These are phyloP conservation scores for Mastigias papua DNA, from an alignment of 30 jellyfish, hydroid and myxozoan species.

Conservation along the genomic window DNA sequence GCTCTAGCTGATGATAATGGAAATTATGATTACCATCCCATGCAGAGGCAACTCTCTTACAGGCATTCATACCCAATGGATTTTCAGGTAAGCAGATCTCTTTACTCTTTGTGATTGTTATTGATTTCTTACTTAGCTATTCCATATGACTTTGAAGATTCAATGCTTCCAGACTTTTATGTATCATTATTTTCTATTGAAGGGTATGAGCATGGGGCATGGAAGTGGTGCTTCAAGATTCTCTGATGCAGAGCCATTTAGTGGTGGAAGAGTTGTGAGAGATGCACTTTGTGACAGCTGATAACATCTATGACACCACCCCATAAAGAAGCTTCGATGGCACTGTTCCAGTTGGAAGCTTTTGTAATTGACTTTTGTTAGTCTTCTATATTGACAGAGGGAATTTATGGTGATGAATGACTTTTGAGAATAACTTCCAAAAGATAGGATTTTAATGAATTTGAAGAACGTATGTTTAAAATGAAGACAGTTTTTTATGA, in stretches of 20 bases:
- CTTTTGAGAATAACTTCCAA: too few relatives aligned
- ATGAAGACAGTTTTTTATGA: too few relatives aligned
- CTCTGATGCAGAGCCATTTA: slow-evolving; percentile 37
- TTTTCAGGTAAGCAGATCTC: neutral
- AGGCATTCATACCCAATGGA: slow-evolving; percentile 1
- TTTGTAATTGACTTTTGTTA: too few relatives aligned
- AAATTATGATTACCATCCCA: neutral
- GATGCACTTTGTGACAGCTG: slow-evolving; percentile 3
- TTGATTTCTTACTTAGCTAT: too few relatives aligned
- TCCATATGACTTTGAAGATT: neutral
- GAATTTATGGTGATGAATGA: too few relatives aligned
- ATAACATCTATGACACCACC: neutral
- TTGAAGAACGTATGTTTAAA: too few relatives aligned
- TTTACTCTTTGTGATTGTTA: neutral
- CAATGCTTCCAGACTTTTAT: neutral
- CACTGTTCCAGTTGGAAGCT: too few relatives aligned
- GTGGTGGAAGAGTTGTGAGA: slow-evolving; percentile 63
- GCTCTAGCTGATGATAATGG: slow-evolving; percentile 7
- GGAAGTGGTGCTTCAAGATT: neutral
- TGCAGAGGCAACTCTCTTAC: slow-evolving; percentile 8
- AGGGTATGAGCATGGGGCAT: neutral
- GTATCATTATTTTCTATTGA: neutral
- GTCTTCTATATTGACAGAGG: too few relatives aligned
- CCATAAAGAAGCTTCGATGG: too few relatives aligned
- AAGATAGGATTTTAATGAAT: too few relatives aligned